phyloP scores from a whole-genome alignment of 2,888 invertebrate species.

The Eupithecia pulchellata region DNA sequence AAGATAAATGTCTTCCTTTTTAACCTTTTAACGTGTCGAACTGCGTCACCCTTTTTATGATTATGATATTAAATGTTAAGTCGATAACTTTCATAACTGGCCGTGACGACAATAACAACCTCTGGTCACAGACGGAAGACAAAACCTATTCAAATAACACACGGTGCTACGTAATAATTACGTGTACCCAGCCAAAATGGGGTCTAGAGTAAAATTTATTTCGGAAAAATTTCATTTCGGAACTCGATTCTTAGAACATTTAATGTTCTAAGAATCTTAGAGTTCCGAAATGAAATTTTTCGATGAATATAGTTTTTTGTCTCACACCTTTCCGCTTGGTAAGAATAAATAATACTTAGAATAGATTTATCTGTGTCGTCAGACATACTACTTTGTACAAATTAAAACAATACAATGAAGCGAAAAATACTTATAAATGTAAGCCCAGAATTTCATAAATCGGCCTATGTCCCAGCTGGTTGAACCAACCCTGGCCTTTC shows the following conservation, averaged over 20 bases:
- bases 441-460: too few relatives aligned
- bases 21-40: conserved; percentile 56
- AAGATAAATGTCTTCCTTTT: conserved; percentile 61
- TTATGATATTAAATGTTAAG: conserved; percentile 55
- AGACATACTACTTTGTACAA: too few relatives aligned
- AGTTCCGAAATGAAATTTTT: not conserved
- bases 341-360: too few relatives aligned
- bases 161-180: not conserved
- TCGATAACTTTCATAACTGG: conserved; percentile 43
- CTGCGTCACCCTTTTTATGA: conserved; percentile 45
- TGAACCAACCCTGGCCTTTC: not conserved
- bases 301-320: not conserved
- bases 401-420: too few relatives aligned
- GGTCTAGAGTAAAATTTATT: too few relatives aligned
- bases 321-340: too few relatives aligned
- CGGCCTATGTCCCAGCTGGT: too few relatives aligned
- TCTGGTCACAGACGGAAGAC: not conserved
- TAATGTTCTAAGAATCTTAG: not conserved
- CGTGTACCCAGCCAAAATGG: not conserved
- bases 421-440: too few relatives aligned
- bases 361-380: too few relatives aligned
- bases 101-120: not conserved
- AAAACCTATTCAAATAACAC: not conserved
- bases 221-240: too few relatives aligned
- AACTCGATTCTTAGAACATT: too few relatives aligned